Evolutionary conservation across 2,888 invertebrate species (phyloP).

Genomic region (Cerastis leucographa): DNA sequence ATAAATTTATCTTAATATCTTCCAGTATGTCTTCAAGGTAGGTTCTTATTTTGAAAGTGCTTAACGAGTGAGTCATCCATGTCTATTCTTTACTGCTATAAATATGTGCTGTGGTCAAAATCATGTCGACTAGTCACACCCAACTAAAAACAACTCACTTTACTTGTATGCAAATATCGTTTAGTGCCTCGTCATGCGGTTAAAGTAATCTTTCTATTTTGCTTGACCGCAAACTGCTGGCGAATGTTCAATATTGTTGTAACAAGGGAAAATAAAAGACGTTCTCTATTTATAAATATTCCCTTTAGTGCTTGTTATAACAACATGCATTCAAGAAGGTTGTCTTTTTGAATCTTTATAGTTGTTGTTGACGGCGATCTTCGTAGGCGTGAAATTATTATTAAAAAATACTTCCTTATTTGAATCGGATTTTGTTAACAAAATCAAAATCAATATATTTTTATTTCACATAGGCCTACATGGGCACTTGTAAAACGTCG

Average conservation of each 20-base stretch:
- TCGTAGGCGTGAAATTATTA: too few species aligned
- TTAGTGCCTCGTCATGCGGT: conserved; percentile 32
- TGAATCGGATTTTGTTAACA: too few species aligned
- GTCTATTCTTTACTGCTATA: neutral
- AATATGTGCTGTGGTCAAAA: neutral
- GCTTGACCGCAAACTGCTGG: conserved; percentile 25
- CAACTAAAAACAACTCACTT: conserved; percentile 22
- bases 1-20: too few species aligned
- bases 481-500: too few species aligned
- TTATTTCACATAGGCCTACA: too few species aligned
- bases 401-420: too few species aligned
- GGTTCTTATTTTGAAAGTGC: neutral
- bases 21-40: neutral
- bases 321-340: neutral
- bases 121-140: neutral
- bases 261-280: conserved; percentile 32
- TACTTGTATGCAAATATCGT: conserved; percentile 26
- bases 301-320: neutral
- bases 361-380: too few species aligned
- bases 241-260: conserved; percentile 36
- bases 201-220: conserved; percentile 33
- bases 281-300: conserved; percentile 29
- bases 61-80: neutral
- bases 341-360: neutral
- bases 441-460: too few species aligned